These are phyloP conservation scores for Drosophila ustulata DNA, from an alignment of 2,888 invertebrate species.

Conservation along the genomic window DNA sequence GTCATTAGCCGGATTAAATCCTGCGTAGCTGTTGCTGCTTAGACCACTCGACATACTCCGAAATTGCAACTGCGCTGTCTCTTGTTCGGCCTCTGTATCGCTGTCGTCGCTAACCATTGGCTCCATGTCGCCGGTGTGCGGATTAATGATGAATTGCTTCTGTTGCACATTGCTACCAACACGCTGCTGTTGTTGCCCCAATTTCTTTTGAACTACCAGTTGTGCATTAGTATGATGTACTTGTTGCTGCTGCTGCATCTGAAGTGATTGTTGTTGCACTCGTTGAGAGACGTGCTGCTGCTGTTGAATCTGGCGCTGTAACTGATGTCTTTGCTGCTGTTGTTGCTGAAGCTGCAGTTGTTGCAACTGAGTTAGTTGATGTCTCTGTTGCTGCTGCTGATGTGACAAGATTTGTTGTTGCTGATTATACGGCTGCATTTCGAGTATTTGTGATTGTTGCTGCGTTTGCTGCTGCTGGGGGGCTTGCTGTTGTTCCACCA, in stretches of 20 bases:
- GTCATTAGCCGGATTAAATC: conserved; percentile 76
- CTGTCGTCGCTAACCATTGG: conserved; percentile 90
- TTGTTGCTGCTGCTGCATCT: conserved; percentile 52
- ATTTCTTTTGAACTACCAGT: conserved; percentile 42
- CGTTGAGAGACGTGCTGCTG: conserved; percentile 55
- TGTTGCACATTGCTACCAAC: conserved; percentile 70
- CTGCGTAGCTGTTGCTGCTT: conserved; percentile 41
- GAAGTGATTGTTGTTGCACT: conserved; percentile 54
- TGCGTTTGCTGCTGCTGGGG: conserved; percentile 33
- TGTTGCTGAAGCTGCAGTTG: conserved; percentile 46
- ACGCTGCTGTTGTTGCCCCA: conserved; percentile 51
- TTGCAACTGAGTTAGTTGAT: conserved; percentile 45
- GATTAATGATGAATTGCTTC: conserved; percentile 94
- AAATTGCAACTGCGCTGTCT: conserved; percentile 76
- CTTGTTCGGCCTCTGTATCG: conserved; percentile 87
- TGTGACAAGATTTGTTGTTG: conserved; percentile 51
- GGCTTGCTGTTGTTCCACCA: conserved; percentile 56
- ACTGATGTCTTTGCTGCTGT: conserved; percentile 50
- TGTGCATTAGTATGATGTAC: conserved; percentile 38
- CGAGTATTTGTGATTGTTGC: conserved; percentile 61
- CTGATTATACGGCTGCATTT: conserved; percentile 51
- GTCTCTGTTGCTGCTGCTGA: conserved; percentile 50
- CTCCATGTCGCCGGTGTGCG: conserved; percentile 94
- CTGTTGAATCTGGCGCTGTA: conserved; percentile 26
- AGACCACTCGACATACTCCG: conserved; percentile 53